Base-by-base conservation (phyloP, 2,113 vertebrate genomes). In the Dipodomys spectabilis region DNA sequence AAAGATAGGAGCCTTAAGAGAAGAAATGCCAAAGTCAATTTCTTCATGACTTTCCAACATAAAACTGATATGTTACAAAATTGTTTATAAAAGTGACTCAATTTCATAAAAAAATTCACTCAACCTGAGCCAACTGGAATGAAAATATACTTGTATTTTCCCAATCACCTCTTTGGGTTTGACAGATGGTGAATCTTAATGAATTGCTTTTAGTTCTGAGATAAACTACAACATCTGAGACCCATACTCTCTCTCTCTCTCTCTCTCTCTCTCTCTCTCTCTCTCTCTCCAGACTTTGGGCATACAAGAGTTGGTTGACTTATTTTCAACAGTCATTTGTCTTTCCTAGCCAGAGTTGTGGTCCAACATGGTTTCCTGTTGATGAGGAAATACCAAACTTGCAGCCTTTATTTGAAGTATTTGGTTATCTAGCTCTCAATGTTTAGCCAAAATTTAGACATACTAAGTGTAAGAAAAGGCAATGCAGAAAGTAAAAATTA, bases 71-170 rank as follows among this genome's bases (percentile, higher is more conserved):
- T 93, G 82, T 77, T 94, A 35, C 32, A 95, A 93, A 92, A 79
- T 94, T 90, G 82, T 95, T 96, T 72, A 95, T 79, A 92, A 96
- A 94, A 95, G 22, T 93, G 65, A 86, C 35, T 96, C 67, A 90
- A 57, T 45, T 27, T 95, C 27, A 80, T 30, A 8, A 73, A 86
- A 92, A 62, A 49, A 6, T 6, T 39, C 0, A 87, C 9, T 23
- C 27, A 71, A 23, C 53, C 23, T 85, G 82, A 5, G 86, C 72
- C 49, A 94, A n/a, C 1, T 94, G 67, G 53, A 94, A 95, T 64
- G 28, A 90, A 91, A 57, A 81, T 2, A 16, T 67, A 2, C 7
- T 2, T 77, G 10, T 20, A 75, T 93, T 69, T 65, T 84, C 12
- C 18, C 60, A 22, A 22, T 68, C 35, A 94, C 69, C 28, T 49